Evolutionary conservation across 2,797 vertebrate genomes (phyloP).

Genomic region (Dipus sagitta): DNA sequence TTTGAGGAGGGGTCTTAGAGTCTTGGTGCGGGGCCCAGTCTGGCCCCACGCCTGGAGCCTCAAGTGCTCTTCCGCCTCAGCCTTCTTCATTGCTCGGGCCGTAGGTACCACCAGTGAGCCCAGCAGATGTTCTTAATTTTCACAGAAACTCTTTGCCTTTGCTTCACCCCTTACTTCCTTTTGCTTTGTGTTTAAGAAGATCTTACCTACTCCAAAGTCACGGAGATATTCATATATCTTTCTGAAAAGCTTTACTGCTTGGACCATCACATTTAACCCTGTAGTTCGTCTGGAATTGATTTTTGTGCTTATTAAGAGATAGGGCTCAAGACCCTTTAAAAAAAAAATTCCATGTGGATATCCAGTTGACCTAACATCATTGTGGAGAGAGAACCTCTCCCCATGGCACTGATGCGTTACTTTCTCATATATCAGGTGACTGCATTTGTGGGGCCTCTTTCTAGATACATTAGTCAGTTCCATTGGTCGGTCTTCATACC

Average conservation of each 20-base stretch:
- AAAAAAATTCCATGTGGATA: background rate
- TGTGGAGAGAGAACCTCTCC: background rate
- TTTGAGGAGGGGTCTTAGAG: background rate
- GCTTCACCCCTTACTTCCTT: background rate
- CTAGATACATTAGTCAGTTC: background rate
- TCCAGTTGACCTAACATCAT: background rate
- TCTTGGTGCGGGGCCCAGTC: background rate
- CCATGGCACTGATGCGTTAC: no score
- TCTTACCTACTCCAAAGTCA: background rate
- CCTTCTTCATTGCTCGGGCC: background rate
- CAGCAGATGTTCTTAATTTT: background rate
- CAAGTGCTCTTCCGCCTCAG: background rate
- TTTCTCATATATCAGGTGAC: background rate
- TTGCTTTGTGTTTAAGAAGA: background rate
- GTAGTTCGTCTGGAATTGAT: constrained; percentile 29
- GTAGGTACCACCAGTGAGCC: background rate
- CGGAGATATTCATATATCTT: background rate
- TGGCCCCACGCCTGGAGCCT: background rate
- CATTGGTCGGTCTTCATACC: background rate
- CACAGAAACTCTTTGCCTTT: background rate
- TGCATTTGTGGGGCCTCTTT: background rate
- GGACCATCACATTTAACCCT: background rate
- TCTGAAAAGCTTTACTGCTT: constrained; percentile 31
- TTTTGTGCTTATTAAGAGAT: constrained; percentile 11
- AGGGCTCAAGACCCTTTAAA: background rate